Evolutionary conservation across 2,797 vertebrate genomes (phyloP).

Genomic region (Epinephelus malabaricus): DNA sequence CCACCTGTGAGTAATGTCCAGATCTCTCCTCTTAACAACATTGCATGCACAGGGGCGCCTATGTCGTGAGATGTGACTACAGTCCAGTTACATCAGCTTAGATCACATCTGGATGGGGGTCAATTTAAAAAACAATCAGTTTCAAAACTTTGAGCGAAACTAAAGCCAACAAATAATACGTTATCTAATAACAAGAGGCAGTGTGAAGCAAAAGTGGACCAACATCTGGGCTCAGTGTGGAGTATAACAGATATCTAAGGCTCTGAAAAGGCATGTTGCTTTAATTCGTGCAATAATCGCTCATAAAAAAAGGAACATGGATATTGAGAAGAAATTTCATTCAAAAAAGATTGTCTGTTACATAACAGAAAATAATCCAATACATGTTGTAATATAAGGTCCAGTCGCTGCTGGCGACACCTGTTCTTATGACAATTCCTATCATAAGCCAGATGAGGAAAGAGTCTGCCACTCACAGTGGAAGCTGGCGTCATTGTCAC

Average conservation of each 20-base stretch:
- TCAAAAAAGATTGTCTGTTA: conserved; percentile 19
- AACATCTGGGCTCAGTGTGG: conserved; percentile 28
- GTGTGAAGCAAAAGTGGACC: background rate
- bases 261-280: conserved; percentile 3
- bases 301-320: background rate
- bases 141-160: background rate
- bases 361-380: conserved; percentile 23
- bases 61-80: conserved; percentile 31
- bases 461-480: conserved; percentile 42
- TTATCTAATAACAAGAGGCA: conserved; percentile 3
- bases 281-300: conserved; percentile 7
- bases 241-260: background rate
- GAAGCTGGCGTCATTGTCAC: conserved; percentile 75
- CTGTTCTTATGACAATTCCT: conserved; percentile 59
- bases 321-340: conserved; percentile 27
- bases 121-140: background rate
- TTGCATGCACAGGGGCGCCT: conserved; percentile 11
- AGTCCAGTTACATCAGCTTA: conserved; percentile 9
- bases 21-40: conserved; percentile 16
- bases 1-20: conserved; percentile 52
- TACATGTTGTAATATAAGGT: background rate
- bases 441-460: conserved; percentile 50
- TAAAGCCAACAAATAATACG: background rate
- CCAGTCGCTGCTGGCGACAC: conserved; percentile 43
- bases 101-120: conserved; percentile 33